Conservation (phyloP, 2,888 invertebrate genomes). For the Nephrotoma flavescens region DNA sequence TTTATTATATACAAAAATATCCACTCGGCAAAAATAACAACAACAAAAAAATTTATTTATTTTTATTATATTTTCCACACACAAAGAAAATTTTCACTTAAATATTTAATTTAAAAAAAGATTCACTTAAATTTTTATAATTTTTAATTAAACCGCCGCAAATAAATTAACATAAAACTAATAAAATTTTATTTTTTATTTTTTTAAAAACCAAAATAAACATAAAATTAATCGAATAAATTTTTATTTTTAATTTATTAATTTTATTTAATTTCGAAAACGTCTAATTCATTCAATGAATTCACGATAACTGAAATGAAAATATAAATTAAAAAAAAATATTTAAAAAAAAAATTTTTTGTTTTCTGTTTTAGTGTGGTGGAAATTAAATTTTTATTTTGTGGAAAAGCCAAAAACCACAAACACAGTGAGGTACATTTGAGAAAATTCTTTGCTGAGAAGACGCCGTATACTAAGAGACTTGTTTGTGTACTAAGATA, state of each 20-base stretch:
- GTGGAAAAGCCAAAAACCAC: background rate
- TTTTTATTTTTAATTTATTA: background rate
- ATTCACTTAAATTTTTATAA: background rate
- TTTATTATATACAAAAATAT: background rate
- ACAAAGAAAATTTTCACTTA: background rate
- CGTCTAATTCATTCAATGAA: background rate
- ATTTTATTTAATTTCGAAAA: background rate
- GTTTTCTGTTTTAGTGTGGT: background rate
- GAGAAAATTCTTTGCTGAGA: background rate
- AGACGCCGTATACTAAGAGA: background rate
- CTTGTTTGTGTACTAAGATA: background rate
- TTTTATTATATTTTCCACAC: background rate
- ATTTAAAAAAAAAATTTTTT: background rate
- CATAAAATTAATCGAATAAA: background rate
- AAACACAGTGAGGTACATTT: background rate
- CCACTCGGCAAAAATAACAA: background rate
- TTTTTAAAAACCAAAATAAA: background rate
- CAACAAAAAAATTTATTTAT: background rate
- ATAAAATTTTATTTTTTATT: background rate
- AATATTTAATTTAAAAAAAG: background rate
- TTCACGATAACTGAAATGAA: background rate
- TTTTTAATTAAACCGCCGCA: background rate
- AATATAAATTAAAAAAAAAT: background rate
- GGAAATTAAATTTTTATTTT: background rate
- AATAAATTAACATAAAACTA: background rate